These are phyloP conservation scores for Papilio demoleus DNA, from an alignment of 2,888 invertebrate genomes.

Conservation along the genomic window DNA sequence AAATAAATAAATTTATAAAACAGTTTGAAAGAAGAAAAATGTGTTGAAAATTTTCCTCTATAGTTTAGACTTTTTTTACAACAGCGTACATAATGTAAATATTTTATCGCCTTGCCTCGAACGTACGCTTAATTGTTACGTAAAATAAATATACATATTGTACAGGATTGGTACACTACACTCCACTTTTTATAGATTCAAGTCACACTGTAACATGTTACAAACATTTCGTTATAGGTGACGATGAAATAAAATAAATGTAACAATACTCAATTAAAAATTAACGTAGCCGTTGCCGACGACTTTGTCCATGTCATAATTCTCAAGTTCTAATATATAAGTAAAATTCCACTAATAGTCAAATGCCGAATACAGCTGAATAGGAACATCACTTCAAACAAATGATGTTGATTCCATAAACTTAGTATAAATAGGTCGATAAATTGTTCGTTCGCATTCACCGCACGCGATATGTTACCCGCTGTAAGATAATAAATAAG, in stretches of 20 bases:
- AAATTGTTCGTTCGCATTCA: slow-evolving; percentile 10
- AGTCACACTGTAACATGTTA: slow-evolving; percentile 6
- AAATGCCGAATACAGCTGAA: not conserved
- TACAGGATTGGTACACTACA: slow-evolving; percentile 9
- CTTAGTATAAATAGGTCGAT: not conserved
- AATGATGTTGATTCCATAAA: not conserved
- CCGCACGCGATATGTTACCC: not conserved
- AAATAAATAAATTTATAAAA: no score
- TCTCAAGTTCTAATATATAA: no score
- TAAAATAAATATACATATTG: not conserved
- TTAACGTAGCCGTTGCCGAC: no score
- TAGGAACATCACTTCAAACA: not conserved
- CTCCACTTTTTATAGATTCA: slow-evolving; percentile 22
- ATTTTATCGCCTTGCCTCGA: not conserved
- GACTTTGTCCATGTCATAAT: not conserved
- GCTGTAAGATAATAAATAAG: slow-evolving; percentile 19
- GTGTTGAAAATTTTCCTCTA: no score
- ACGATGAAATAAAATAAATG: not conserved
- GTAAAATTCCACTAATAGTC: not conserved
- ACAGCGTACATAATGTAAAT: no score
- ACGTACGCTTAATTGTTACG: not conserved
- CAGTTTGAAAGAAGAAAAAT: no score
- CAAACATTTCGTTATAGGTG: not conserved
- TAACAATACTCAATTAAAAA: not conserved
- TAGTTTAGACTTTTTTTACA: no score